These are phyloP conservation scores for Haemorhous mexicanus DNA, from an alignment of 2,113 vertebrate species.

Conservation along the genomic window DNA sequence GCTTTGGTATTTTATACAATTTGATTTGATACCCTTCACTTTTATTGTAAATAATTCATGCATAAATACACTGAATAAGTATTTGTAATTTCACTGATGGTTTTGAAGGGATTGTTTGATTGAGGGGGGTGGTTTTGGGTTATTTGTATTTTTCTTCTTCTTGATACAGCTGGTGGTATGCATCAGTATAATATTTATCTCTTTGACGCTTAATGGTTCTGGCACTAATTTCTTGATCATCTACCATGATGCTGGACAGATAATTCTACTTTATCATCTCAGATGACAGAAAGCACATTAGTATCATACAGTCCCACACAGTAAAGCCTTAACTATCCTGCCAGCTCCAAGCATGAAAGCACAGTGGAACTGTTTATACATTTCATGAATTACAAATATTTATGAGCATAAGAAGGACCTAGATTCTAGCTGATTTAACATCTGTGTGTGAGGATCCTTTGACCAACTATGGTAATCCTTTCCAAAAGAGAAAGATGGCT, in stretches of 20 bases:
- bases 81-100: neutral
- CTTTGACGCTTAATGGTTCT: neutral
- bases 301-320: neutral
- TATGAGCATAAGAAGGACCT: neutral
- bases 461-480: neutral
- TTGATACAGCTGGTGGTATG: neutral
- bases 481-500: neutral
- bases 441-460: neutral
- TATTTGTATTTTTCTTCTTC: neutral
- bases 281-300: neutral
- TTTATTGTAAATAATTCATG: neutral
- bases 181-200: neutral
- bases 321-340: neutral
- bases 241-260: neutral
- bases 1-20: neutral
- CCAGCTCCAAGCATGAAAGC: neutral
- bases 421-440: neutral
- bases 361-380: neutral
- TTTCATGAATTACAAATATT: neutral
- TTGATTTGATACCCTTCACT: neutral
- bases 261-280: neutral
- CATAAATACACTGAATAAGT: neutral
- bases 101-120: neutral
- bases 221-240: neutral
- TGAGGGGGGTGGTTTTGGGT: fast-evolving